Base-by-base conservation (phyloP, 2,113 vertebrate species). In the Sterna hirundo region DNA sequence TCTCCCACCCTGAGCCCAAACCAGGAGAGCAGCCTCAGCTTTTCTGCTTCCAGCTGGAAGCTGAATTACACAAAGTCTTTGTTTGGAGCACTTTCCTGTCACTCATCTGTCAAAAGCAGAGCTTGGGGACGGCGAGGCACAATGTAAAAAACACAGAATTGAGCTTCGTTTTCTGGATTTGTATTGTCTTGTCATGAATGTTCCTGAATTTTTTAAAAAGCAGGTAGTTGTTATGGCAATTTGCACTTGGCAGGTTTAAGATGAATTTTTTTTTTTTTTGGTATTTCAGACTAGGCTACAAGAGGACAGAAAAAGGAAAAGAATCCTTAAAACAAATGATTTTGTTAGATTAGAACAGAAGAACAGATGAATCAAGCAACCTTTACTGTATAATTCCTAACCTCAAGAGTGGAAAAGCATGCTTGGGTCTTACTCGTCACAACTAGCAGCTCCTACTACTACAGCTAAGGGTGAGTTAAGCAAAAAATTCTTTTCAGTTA, bases 321-420 rank as follows among this genome's bases (percentile, higher is more conserved):
- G 11, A 77, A 60, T 49, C n/a, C 72, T 88, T 46, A 62, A 54
- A 13, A 36, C 22, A 78, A 84, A 66, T 25, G 0, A 36, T 60
- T 70, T 81, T 42, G 21, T 80, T 57, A 44, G 18, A 10, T 66
- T 69, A 58, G 42, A 64, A 20, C 26, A 49, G 52, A 83, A 57
- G 21, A 83, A 74, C 17, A 86, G 72, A 51, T 0, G 3, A 54
- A 42, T 46, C 27, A 51, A 79, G 14, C 13, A 84, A 40, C 12
- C 3, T 40, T 76, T 55, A 34, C 70, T 18, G 15, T 15, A 4
- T 21, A 29, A 61, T 51, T 65, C 0, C 0, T 80, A 52, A 69
- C 14, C 20, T 13, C 30, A 26, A 3, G 27, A 42, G 29, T 2
- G 10, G 23, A 82, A 90, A 68, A 32, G 18, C 32, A 10, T 19